A percentile compares a stretch with the other conserved stretches of the same genome.
phyloP scores from a whole-genome alignment of 2,888 invertebrate species.

The Argyresthia albistria region DNA sequence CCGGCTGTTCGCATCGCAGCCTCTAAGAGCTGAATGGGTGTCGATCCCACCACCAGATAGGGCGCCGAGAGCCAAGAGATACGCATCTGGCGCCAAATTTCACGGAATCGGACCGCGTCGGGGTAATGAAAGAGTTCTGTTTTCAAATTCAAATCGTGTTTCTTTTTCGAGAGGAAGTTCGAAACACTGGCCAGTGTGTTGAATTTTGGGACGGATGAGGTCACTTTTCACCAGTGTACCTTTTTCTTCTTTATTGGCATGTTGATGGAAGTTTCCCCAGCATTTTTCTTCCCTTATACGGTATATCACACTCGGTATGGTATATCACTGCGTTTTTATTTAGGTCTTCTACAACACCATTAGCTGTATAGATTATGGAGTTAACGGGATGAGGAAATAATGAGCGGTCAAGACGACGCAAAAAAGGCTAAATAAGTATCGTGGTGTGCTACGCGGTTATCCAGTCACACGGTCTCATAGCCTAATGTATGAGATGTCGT shows the following conservation, averaged over 20 bases:
- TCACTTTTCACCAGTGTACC: too few relatives aligned
- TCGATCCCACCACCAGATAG: constrained; percentile 52
- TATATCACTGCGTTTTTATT: too few relatives aligned
- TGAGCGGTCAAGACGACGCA: constrained; percentile 12
- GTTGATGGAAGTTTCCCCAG: too few relatives aligned
- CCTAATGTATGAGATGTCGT: constrained; percentile 66
- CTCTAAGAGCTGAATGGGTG: constrained; percentile 30
- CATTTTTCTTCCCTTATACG: too few relatives aligned
- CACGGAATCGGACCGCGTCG: constrained; percentile 43
- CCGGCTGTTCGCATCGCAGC: constrained; percentile 23
- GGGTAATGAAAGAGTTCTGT: constrained; percentile 20
- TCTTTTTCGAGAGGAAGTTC: not conserved
- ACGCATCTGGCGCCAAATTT: constrained; percentile 64
- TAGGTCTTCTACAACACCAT: too few relatives aligned
- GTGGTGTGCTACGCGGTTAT: constrained; percentile 35
- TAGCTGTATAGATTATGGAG: too few relatives aligned
- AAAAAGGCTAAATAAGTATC: constrained; percentile 19
- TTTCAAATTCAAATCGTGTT: constrained; percentile 19
- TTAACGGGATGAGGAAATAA: too few relatives aligned
- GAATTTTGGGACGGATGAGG: too few relatives aligned
- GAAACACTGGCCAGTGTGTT: too few relatives aligned
- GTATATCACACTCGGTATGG: too few relatives aligned
- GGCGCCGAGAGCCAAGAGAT: constrained; percentile 29
- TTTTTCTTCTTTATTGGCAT: too few relatives aligned
- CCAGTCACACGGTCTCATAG: constrained; percentile 56